These are phyloP conservation scores for Pagetopsis macropterus DNA, from an alignment of 2,797 vertebrate genomes.

Conservation along the genomic window DNA sequence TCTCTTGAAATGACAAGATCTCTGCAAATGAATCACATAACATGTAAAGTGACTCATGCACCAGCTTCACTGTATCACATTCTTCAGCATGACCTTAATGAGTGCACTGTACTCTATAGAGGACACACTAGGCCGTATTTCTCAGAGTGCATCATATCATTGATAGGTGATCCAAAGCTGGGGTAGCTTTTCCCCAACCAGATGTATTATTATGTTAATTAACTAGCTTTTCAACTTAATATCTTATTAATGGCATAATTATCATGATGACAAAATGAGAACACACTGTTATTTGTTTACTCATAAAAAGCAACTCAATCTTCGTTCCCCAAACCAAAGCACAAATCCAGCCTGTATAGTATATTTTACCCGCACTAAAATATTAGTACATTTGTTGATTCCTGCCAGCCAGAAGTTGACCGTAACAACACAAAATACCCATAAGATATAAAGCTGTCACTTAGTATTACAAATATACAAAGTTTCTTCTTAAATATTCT, in stretches of 20 bases:
- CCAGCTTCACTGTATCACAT: constrained; percentile 35
- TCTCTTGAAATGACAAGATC: constrained; percentile 36
- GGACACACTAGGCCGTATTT: constrained; percentile 18
- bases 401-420: not conserved
- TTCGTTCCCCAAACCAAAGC: not conserved
- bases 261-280: not conserved
- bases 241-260: not conserved
- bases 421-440: not conserved
- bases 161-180: constrained; percentile 21
- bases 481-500: constrained; percentile 35
- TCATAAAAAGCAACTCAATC: not conserved
- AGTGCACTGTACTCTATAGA: constrained; percentile 13
- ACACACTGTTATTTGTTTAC: constrained; percentile 4
- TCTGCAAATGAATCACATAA: constrained; percentile 48
- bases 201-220: not conserved
- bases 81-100: constrained; percentile 51
- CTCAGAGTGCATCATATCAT: constrained; percentile 31
- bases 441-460: not conserved
- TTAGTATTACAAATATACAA: constrained; percentile 3
- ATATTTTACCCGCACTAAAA: not conserved
- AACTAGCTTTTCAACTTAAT: constrained; percentile 2
- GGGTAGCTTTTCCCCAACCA: constrained; percentile 18
- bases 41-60: constrained; percentile 52
- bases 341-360: not conserved
- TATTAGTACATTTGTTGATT: not conserved